phyloP scores from a whole-genome alignment of 2,888 invertebrate genomes.

The Drosophila testacea region DNA sequence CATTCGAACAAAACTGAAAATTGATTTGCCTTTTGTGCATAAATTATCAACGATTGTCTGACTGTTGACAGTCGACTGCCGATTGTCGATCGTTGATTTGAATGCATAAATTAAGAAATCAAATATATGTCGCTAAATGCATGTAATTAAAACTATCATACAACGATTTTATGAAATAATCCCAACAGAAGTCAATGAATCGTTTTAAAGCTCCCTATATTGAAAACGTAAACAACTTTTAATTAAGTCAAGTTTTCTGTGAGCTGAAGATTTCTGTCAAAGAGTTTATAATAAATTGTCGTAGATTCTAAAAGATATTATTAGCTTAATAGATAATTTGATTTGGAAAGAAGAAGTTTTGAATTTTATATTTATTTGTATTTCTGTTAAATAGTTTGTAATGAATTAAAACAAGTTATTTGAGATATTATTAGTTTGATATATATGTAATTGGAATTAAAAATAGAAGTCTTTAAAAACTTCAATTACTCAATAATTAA shows the following conservation, averaged over 20 bases:
- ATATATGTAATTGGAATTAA: too few species aligned
- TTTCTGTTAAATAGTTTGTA: too few species aligned
- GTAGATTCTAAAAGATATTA: neutral
- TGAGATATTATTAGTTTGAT: too few species aligned
- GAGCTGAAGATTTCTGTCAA: neutral
- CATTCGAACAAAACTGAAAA: conserved; percentile 61
- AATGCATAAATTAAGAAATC: conserved; percentile 72
- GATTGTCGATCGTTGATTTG: conserved; percentile 42
- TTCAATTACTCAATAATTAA: neutral
- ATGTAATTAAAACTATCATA: conserved; percentile 63
- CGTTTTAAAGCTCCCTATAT: neutral
- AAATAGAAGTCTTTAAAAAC: too few species aligned
- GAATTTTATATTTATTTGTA: neutral
- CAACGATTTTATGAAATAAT: conserved; percentile 16
- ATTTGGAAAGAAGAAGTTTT: neutral
- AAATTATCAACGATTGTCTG: conserved; percentile 56
- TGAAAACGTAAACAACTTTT: conserved; percentile 3
- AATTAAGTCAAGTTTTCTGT: conserved; percentile 7
- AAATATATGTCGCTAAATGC: conserved; percentile 66
- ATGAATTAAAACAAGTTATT: too few species aligned
- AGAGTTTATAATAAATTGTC: neutral
- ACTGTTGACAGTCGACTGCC: conserved; percentile 2
- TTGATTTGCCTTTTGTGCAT: conserved; percentile 70
- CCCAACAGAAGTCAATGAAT: conserved; percentile 36
- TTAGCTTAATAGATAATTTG: neutral